These are phyloP conservation scores for Myzus persicae DNA, from an alignment of 1,140 invertebrate species.

Conservation along the genomic window DNA sequence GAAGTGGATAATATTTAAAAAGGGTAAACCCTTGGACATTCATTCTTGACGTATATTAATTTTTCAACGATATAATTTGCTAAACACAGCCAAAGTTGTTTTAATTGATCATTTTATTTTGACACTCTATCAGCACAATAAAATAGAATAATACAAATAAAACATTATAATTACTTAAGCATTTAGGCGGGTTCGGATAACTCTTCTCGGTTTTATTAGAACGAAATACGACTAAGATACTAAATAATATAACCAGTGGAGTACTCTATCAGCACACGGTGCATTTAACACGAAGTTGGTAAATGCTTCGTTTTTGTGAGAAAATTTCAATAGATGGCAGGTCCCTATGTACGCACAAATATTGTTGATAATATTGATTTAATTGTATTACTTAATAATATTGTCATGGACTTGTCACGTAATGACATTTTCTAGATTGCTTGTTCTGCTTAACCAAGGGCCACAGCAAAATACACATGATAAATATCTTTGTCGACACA, in stretches of 20 bases:
- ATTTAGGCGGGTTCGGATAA: not conserved
- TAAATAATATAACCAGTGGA: not conserved
- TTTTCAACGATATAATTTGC: not conserved
- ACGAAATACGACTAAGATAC: not conserved
- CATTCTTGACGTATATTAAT: not conserved
- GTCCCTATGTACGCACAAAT: not conserved
- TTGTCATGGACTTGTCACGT: too few relatives aligned
- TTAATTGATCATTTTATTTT: too few relatives aligned
- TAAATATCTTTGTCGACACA: not conserved
- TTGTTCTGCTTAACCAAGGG: too few relatives aligned
- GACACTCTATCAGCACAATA: not conserved
- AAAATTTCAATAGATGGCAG: not conserved
- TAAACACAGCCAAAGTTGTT: too few relatives aligned
- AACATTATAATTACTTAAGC: not conserved
- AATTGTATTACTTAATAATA: not conserved
- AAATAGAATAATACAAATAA: not conserved
- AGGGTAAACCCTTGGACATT: too few relatives aligned
- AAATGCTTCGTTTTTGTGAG: not conserved
- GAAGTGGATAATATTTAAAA: too few relatives aligned
- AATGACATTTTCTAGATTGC: too few relatives aligned
- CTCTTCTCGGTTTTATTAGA: not conserved
- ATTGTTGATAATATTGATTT: not conserved
- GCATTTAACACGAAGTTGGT: not conserved
- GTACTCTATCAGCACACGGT: not conserved
- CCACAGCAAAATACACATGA: too few relatives aligned